phyloP scores from a whole-genome alignment of 1,140 invertebrate genomes.

The Drosophila repletoides region DNA sequence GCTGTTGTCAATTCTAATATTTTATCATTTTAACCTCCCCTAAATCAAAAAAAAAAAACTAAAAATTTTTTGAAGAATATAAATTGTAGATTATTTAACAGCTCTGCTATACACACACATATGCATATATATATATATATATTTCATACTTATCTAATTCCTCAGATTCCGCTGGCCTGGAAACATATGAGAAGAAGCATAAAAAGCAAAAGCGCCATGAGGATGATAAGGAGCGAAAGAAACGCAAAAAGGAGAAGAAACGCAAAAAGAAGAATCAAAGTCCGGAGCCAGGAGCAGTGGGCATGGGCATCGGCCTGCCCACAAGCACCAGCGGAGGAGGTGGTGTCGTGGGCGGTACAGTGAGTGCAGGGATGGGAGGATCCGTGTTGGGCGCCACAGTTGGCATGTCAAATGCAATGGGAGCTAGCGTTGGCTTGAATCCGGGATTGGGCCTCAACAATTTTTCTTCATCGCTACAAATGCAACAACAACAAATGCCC shows the following conservation, averaged over 20 bases:
- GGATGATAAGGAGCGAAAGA: constrained; percentile 96
- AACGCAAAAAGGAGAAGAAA: constrained; percentile 97
- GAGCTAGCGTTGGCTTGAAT: constrained; percentile 40
- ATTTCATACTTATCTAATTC: neutral
- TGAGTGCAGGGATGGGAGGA: constrained; percentile 37
- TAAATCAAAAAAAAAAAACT: no score
- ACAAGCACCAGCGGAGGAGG: constrained; percentile 50
- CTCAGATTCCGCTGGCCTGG: constrained; percentile 86
- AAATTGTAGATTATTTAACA: no score
- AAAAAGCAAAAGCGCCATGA: constrained; percentile 97
- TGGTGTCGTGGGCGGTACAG: no score
- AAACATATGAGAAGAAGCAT: constrained; percentile 96
- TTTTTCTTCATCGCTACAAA: constrained; percentile 61
- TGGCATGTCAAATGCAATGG: constrained; percentile 50
- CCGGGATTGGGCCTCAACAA: constrained; percentile 48
- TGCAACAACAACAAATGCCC: constrained; percentile 56
- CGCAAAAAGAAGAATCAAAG: constrained; percentile 97
- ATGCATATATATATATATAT: neutral
- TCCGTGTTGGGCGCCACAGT: constrained; percentile 58
- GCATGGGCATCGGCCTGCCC: constrained; percentile 36
- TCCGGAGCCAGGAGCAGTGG: constrained; percentile 88
- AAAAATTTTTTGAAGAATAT: no score
- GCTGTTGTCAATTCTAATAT: no score
- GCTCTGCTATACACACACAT: no score
- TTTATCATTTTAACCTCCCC: no score